A percentile compares a stretch with the other conserved stretches of the same genome.
Evolutionary conservation across 2,888 invertebrate genomes (phyloP).

Genomic region (Tetranychus truncatus): DNA sequence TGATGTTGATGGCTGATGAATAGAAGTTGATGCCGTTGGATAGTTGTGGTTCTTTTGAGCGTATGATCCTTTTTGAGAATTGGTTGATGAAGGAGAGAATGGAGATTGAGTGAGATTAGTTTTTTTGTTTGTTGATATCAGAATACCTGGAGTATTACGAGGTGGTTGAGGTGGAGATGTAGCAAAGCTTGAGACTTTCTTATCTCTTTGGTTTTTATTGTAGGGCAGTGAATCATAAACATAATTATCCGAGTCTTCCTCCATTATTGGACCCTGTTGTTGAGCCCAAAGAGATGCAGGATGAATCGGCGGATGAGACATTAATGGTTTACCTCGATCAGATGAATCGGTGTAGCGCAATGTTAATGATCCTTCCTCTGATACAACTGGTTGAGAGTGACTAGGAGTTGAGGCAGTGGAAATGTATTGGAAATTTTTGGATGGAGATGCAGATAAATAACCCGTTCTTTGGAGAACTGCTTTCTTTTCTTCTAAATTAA

Average conservation of each 20-base stretch:
- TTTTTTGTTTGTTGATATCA: not conserved
- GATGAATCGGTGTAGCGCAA: conserved; percentile 20
- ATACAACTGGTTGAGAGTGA: not conserved
- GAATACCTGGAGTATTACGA: not conserved
- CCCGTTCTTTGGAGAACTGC: conserved; percentile 15
- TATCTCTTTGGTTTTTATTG: not conserved
- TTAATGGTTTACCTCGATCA: conserved; percentile 18
- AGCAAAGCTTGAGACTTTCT: not conserved
- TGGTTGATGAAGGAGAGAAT: not conserved
- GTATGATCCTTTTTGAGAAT: conserved; percentile 1
- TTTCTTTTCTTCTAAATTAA: conserved; percentile 21
- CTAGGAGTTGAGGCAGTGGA: not conserved
- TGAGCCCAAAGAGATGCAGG: conserved; percentile 20
- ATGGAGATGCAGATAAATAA: conserved; percentile 16
- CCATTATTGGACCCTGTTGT: conserved; percentile 20
- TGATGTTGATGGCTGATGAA: conserved; percentile 15
- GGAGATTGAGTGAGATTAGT: not conserved
- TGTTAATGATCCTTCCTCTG: conserved; percentile 15
- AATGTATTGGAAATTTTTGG: conserved; percentile 20
- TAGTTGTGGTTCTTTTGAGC: not conserved
- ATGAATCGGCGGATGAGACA: conserved; percentile 17
- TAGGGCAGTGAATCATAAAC: conserved; percentile 26
- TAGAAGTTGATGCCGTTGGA: not conserved
- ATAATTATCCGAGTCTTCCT: conserved; percentile 24
- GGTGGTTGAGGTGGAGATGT: not conserved